Base-by-base conservation (phyloP, 1,140 invertebrate genomes). In the Pogonognathellus flavescens region DNA sequence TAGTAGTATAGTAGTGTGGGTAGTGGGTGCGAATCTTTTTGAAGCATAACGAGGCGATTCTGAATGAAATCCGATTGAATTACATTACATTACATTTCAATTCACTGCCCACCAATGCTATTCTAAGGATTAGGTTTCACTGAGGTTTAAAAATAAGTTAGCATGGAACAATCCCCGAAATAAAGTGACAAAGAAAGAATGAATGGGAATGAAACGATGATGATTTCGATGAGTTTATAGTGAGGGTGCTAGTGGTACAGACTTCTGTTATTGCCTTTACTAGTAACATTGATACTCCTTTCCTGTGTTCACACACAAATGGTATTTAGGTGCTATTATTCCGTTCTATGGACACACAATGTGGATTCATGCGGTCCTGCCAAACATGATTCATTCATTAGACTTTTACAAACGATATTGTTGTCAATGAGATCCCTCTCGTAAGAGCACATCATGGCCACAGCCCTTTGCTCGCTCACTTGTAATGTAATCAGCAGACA, bases 131-230 rank as follows among this genome's bases (percentile, higher is more conserved):
- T 76, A 76, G 70, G 70, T 76, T 76, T 76, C 70, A 76, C 70
- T 76, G 70, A 76, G 70, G 70, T 76, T 76, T 76, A 76, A 76
- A 76, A 76, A 76, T 76, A 76, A 76, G 41, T 49, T 76, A 76
- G 70, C 70, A 41, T 76, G 70, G 70, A 76, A 49, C 70, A 76
- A 76, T 76, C 70, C 70, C 16, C 14, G 49, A 49, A 76, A 76
- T 76, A 76, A 76, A 76, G 70, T 76, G 70, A 76, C 70, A 76
- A 16, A 31, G 70, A 76, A 76, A 76, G 70, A 76, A 76, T 76
- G 41, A 66, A 25, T 66, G 70, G n/a, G 70, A 25, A 14, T 70
- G 62, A 41, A 41, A 41, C 31, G 31, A 41, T 41, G 31, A 41
- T 41, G 31, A 41, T 41, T 41, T 41, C 2, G 31, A 41, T 41